These are phyloP conservation scores for Caenorhabditis sp. DNA, from an alignment of 2,888 invertebrate genomes.

Conservation along the genomic window DNA sequence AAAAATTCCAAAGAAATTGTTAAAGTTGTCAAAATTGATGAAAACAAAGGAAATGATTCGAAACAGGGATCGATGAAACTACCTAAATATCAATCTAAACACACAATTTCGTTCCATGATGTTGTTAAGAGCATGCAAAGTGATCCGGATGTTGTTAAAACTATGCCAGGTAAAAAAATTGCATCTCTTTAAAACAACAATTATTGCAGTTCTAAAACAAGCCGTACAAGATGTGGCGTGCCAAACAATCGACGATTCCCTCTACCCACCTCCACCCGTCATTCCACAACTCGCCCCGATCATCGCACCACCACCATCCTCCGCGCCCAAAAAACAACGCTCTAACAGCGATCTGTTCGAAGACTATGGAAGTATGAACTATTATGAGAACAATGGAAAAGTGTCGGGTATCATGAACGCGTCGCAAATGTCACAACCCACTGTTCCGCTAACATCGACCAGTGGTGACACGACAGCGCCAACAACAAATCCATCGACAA, in stretches of 20 bases:
- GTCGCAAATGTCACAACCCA: neutral
- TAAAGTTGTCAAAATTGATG: neutral
- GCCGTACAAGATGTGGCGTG: neutral
- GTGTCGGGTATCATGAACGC: neutral
- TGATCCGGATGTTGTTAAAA: neutral
- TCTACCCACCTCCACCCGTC: neutral
- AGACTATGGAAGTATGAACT: neutral
- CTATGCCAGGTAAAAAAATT: neutral
- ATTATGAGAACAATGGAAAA: neutral
- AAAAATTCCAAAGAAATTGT: neutral
- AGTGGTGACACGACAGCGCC: neutral
- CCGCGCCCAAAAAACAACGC: neutral
- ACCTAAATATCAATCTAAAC: neutral
- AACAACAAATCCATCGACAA: too few species aligned
- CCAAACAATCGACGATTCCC: neutral
- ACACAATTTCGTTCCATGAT: neutral
- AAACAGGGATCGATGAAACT: neutral
- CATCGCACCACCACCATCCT: neutral
- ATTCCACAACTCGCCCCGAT: neutral
- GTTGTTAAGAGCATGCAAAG: neutral
- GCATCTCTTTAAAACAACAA: too few species aligned
- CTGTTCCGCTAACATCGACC: neutral
- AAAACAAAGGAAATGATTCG: neutral
- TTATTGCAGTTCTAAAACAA: neutral
- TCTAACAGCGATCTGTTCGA: neutral